Base-by-base conservation (phyloP, 2,797 vertebrate species). In the Xenops minutus region DNA sequence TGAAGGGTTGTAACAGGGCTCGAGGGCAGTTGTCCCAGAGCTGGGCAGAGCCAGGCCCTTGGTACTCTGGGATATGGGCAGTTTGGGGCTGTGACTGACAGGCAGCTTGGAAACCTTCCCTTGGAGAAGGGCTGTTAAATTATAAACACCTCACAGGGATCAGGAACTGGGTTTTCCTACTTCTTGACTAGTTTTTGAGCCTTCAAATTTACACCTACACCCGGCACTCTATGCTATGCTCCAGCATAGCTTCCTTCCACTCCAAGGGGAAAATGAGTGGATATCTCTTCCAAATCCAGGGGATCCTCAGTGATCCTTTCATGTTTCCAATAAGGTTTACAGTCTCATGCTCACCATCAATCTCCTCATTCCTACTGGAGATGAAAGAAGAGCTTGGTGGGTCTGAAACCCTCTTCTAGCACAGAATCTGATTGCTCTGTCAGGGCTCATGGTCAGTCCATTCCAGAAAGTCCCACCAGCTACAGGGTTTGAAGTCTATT, bases 21-120 rank as follows among this genome's bases (percentile, higher is more conserved):
- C 0, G 0, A 24, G 16, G 4, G 14, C 71, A 76, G 59, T 5
- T 67, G 89, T 96, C 67, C 80, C 91, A 23, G 41, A 29, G 15
- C 9, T 0, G 1, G 43, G 66, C 41, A 82, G 83, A 43, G 75
- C 9, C 3, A 1, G 56, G 71, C 43, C 56, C 81, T 49, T 0
- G 0, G 39, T 4, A 37, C 0, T 0, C n/a, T 0, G 32, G 46
- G 55, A 30, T 5, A 21, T 0, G 2, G 74, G 37, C 23, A 16
- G 6, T 34, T 61, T 12, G 64, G 77, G 36, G 84, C 51, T 51
- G 39, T 16, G 39, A 36, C 0, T 19, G 77, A 46, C 39, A n/a
- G n/a, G 41, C 34, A 49, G 27, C 41, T 26, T 2, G 2, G 83
- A 78, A 59, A 54, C 49, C 7, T 43, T 1, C 55, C 67, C 34